Percentiles rank a stretch among this genome's conserved stretches.
Evolutionary conservation across 1,140 invertebrate genomes (phyloP).

Genomic region (Drosophila repleta): DNA sequence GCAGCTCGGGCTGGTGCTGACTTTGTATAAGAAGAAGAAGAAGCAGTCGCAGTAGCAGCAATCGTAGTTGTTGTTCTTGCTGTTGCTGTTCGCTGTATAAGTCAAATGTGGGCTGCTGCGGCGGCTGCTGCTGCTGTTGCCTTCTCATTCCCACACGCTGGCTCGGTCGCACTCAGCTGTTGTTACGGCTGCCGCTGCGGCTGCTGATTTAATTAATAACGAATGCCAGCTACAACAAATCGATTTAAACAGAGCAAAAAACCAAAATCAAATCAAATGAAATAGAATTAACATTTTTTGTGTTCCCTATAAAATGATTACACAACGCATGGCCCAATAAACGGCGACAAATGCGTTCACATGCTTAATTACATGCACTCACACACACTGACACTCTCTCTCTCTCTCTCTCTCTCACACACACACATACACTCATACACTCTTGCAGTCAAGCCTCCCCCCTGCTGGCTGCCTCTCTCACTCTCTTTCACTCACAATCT

Average conservation of each 20-base stretch:
- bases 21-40: slow-evolving; percentile 29
- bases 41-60: slow-evolving; percentile 9
- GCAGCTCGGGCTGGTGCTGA: slow-evolving; percentile 41
- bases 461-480: neutral
- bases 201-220: slow-evolving; percentile 79
- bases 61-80: slow-evolving; percentile 23
- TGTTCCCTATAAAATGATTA: slow-evolving; percentile 52
- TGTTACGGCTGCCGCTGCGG: slow-evolving; percentile 28
- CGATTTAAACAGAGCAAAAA: slow-evolving; percentile 62
- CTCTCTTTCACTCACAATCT: neutral
- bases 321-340: slow-evolving; percentile 48
- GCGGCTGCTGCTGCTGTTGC: slow-evolving; percentile 22
- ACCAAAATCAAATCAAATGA: slow-evolving; percentile 66
- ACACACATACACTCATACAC: neutral
- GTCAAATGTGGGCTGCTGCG: slow-evolving; percentile 47
- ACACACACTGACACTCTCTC: no score
- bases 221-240: slow-evolving; percentile 81
- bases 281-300: slow-evolving; percentile 64
- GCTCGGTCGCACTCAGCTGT: slow-evolving; percentile 38
- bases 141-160: slow-evolving; percentile 41
- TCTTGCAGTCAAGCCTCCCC: neutral
- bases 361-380: slow-evolving; percentile 28
- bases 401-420: slow-evolving; percentile 2
- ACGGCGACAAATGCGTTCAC: slow-evolving; percentile 39
- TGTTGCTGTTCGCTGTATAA: slow-evolving; percentile 37